phyloP scores from a whole-genome alignment of 2,797 vertebrate species.

The Amazona ochrocephala region DNA sequence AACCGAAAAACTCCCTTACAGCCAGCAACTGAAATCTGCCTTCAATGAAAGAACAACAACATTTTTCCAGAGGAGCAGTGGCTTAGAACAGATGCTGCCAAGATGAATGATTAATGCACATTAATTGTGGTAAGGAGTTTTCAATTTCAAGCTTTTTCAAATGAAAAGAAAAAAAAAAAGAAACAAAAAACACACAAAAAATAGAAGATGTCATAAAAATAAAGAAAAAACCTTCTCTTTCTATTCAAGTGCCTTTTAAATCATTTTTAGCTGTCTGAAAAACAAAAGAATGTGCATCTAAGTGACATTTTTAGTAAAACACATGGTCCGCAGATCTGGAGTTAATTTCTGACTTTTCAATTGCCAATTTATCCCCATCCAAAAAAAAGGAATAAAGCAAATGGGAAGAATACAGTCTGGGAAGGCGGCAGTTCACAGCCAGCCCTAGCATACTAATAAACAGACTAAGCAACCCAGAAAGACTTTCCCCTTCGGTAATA shows the following conservation, averaged over 20 bases:
- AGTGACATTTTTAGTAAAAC: constrained; percentile 2
- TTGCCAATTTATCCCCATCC: background rate
- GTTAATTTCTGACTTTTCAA: constrained; percentile 16
- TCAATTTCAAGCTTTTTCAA: constrained; percentile 20
- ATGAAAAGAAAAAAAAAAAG: background rate
- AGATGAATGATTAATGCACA: constrained; percentile 53
- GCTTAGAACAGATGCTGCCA: constrained; percentile 37
- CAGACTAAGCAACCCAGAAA: background rate
- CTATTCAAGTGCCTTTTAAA: constrained; percentile 14
- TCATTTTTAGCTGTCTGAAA: background rate
- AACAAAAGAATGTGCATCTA: background rate
- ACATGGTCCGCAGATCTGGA: background rate
- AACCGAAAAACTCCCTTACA: background rate
- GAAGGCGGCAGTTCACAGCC: background rate
- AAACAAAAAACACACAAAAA: background rate
- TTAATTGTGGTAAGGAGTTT: constrained; percentile 44
- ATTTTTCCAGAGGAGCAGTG: constrained; percentile 18
- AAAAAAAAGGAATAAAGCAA: background rate
- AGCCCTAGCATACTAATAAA: constrained; percentile 1
- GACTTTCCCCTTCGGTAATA: background rate
- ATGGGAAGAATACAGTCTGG: background rate
- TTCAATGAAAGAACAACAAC: constrained; percentile 31
- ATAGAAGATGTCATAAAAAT: background rate
- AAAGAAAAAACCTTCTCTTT: background rate
- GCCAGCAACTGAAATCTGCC: constrained; percentile 2